These are phyloP conservation scores for Mugil cephalus DNA, from an alignment of 2,113 vertebrate species.

Conservation along the genomic window DNA sequence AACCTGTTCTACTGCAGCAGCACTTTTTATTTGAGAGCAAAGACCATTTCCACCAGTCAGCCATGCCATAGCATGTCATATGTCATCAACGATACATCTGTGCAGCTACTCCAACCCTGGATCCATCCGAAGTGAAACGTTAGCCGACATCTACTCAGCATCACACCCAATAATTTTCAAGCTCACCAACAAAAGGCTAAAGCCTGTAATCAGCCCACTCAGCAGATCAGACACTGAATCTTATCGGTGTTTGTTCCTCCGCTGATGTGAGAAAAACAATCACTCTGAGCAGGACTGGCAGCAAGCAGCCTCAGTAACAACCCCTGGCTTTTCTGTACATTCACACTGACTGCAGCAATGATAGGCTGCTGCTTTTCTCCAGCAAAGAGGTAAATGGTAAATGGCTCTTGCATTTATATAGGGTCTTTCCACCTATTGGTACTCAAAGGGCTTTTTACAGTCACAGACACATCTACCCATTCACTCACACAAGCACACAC, in stretches of 20 bases:
- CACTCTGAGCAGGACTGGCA: slow-evolving; percentile 29
- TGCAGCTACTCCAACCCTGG: background rate
- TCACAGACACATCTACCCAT: too few species aligned
- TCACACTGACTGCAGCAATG: slow-evolving; percentile 7
- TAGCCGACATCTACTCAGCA: background rate
- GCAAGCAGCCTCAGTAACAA: slow-evolving; percentile 30
- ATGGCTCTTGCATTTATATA: too few species aligned
- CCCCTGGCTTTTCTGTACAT: background rate
- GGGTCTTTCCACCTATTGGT: too few species aligned
- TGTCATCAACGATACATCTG: too few species aligned
- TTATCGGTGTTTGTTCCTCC: slow-evolving; percentile 27
- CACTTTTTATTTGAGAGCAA: background rate
- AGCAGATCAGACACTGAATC: slow-evolving; percentile 24
- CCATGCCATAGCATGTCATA: too few species aligned
- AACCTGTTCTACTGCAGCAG: background rate
- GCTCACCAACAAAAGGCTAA: slow-evolving; percentile 16
- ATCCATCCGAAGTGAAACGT: slow-evolving; percentile 8
- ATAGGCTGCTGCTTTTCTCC: slow-evolving; percentile 13
- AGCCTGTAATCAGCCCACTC: slow-evolving; percentile 26
- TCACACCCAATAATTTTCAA: slow-evolving; percentile 2
- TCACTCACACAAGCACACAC: too few species aligned
- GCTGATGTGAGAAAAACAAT: slow-evolving; percentile 33
- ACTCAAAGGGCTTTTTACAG: too few species aligned
- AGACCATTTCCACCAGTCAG: too few species aligned
- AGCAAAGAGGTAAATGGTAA: slow-evolving; percentile 5